phyloP scores from a whole-genome alignment of 2,888 invertebrate genomes.

The Phasia obesa region DNA sequence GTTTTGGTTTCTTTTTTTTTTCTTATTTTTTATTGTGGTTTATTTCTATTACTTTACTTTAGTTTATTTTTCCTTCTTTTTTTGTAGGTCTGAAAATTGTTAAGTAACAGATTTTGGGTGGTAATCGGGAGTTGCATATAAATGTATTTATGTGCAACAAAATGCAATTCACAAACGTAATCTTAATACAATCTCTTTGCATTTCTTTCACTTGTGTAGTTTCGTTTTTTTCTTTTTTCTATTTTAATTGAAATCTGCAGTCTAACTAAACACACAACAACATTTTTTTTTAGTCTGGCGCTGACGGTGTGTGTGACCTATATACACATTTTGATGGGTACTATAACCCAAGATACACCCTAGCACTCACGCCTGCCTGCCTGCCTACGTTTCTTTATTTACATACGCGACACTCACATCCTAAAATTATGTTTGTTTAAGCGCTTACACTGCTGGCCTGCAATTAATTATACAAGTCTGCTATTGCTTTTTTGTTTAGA shows the following conservation, averaged over 20 bases:
- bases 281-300: neutral
- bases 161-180: constrained; percentile 15
- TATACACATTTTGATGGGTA: constrained; percentile 43
- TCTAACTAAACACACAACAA: constrained; percentile 3
- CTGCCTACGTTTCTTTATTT: neutral
- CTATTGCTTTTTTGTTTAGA: no score
- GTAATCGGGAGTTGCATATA: constrained; percentile 52
- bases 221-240: neutral
- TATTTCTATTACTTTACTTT: constrained; percentile 36
- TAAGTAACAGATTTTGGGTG: constrained; percentile 63
- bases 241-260: constrained; percentile 36
- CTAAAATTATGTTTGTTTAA: constrained; percentile 20
- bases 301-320: constrained; percentile 42
- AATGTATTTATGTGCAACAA: constrained; percentile 25
- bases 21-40: constrained; percentile 22
- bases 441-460: constrained; percentile 2
- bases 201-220: neutral
- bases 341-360: neutral
- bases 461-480: constrained; percentile 36
- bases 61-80: no score
- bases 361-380: neutral
- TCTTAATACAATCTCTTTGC: constrained; percentile 2
- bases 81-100: constrained; percentile 30
- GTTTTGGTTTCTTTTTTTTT: constrained; percentile 29
- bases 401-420: neutral